Evolutionary conservation across 23 tunicate genomes (phyloP).

Genomic region (Styela plicata): DNA sequence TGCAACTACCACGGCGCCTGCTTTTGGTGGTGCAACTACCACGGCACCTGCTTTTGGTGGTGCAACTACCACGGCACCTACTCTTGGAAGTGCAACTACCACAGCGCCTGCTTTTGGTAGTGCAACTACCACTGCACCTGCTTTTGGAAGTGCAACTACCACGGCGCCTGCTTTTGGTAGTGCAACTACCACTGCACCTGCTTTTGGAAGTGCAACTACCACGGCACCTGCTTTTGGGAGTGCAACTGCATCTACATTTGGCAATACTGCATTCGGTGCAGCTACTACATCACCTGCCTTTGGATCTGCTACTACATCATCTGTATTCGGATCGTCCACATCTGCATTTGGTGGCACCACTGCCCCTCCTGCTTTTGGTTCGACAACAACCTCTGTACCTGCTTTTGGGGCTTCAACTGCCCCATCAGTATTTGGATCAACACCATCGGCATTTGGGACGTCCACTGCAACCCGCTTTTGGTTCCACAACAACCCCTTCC

Average conservation of each 20-base stretch:
- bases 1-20: neutral
- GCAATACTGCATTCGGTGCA: neutral
- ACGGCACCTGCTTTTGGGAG: neutral
- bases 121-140: neutral
- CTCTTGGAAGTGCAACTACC: neutral
- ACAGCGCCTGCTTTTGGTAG: neutral
- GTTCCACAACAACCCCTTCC: neutral
- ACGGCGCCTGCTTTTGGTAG: neutral
- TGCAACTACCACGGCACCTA: neutral
- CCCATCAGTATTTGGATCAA: neutral
- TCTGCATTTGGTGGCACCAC: neutral
- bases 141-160: neutral
- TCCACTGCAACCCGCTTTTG: too few relatives aligned
- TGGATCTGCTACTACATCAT: neutral
- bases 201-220: neutral
- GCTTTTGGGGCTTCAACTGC: neutral
- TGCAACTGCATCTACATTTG: neutral
- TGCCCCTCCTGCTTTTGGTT: neutral
- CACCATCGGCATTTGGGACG: neutral
- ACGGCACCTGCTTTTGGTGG: neutral
- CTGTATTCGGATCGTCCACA: neutral
- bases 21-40: neutral
- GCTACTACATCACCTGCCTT: neutral
- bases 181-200: neutral
- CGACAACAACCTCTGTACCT: neutral